phyloP scores from a whole-genome alignment of 2,888 invertebrate species.

The Harpagoxenus sublaevis region DNA sequence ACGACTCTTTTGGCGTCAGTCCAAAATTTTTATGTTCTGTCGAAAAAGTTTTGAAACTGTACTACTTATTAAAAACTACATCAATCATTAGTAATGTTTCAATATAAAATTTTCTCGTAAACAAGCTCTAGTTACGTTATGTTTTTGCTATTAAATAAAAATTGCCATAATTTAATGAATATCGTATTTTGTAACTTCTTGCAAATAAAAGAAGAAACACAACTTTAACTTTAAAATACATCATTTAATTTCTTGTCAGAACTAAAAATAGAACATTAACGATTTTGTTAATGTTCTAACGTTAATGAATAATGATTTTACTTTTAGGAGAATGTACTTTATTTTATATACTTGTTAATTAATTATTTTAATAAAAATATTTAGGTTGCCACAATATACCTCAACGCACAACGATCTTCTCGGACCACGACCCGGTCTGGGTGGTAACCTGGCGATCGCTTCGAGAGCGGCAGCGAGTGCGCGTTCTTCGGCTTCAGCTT shows the following conservation, averaged over 20 bases:
- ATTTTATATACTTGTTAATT: background rate
- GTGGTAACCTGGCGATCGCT: conserved; percentile 87
- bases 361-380: background rate
- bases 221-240: background rate
- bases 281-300: background rate
- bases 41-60: background rate
- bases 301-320: background rate
- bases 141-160: background rate
- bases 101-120: background rate
- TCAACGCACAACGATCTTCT: conserved; percentile 91
- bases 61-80: background rate
- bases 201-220: background rate
- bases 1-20: background rate
- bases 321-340: background rate
- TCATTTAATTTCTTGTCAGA: background rate
- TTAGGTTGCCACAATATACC: conserved; percentile 75
- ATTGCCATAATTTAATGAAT: background rate
- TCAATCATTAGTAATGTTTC: background rate
- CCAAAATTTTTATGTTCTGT: background rate
- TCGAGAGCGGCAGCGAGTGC: conserved; percentile 92
- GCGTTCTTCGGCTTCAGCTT: conserved; percentile 90
- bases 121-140: background rate
- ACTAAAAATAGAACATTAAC: background rate
- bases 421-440: conserved; percentile 87
- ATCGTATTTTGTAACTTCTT: background rate